These are phyloP conservation scores for Echinometra lucunter DNA, from an alignment of 53 echinoderm and acorn worm species.

Conservation along the genomic window DNA sequence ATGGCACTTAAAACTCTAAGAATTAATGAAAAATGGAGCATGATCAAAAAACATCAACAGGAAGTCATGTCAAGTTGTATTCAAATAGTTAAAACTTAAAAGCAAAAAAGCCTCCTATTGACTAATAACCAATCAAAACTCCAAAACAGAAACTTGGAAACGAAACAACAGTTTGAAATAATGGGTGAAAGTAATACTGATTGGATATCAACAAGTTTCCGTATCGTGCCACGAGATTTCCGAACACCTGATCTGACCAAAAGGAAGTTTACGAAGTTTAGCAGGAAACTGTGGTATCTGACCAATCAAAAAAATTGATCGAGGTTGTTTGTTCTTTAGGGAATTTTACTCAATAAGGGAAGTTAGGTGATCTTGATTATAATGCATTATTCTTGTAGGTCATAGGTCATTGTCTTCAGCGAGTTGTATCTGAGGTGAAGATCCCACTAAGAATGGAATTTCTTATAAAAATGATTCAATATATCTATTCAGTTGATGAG, in stretches of 20 bases:
- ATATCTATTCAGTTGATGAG: no score
- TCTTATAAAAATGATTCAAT: no score
- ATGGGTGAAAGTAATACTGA: conserved; percentile 31
- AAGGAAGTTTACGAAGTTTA: conserved; percentile 54
- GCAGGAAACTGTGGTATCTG: conserved; percentile 28
- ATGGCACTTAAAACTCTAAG: not conserved
- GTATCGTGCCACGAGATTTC: conserved; percentile 55
- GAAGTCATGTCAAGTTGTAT: not conserved
- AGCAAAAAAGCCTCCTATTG: not conserved
- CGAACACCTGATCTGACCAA: conserved; percentile 39
- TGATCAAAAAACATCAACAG: not conserved
- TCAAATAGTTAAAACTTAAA: not conserved
- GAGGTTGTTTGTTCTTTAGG: not conserved
- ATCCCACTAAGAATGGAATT: no score
- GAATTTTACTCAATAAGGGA: not conserved
- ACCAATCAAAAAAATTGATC: conserved; percentile 13
- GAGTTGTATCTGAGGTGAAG: not conserved
- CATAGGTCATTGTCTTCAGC: not conserved
- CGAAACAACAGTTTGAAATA: not conserved
- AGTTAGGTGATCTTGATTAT: conserved; percentile 7
- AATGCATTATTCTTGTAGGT: not conserved
- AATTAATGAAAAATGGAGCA: not conserved
- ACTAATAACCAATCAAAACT: not conserved
- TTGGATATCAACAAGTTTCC: conserved; percentile 58
- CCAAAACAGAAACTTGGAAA: conserved; percentile 25